Evolutionary conservation across 2,888 invertebrate species (phyloP).

Genomic region (Tachina lurida): DNA sequence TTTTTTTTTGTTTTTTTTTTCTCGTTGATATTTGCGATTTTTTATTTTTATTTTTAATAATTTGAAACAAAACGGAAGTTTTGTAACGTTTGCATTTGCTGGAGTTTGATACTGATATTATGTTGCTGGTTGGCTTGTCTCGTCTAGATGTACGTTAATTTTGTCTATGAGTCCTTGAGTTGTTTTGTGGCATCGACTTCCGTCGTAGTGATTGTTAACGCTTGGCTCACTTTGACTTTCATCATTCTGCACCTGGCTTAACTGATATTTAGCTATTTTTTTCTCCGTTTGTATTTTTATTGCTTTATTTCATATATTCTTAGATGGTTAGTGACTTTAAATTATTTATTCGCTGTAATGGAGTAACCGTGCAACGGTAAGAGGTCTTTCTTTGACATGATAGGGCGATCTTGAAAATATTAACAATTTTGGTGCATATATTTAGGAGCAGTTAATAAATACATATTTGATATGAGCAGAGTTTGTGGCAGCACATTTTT

Average conservation of each 20-base stretch:
- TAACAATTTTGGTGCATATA: too few relatives aligned
- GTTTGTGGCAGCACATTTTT: too few relatives aligned
- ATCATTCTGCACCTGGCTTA: conserved; percentile 57
- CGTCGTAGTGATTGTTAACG: conserved; percentile 63
- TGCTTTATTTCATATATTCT: conserved; percentile 50
- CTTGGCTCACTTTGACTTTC: conserved; percentile 66
- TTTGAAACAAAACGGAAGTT: conserved; percentile 68
- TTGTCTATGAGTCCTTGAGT: conserved; percentile 73
- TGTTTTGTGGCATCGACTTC: conserved; percentile 70
- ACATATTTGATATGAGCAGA: too few relatives aligned
- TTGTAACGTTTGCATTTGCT: conserved; percentile 62
- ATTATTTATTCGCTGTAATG: background rate
- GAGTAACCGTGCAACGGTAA: background rate
- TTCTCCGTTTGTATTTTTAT: conserved; percentile 7
- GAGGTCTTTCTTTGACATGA: too few relatives aligned
- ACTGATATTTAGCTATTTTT: conserved; percentile 49
- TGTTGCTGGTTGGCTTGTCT: conserved; percentile 59
- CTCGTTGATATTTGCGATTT: background rate
- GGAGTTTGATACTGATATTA: conserved; percentile 77
- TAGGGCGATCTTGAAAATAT: too few relatives aligned
- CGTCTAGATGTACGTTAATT: conserved; percentile 72
- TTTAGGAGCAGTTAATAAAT: too few relatives aligned
- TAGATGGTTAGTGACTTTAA: background rate
- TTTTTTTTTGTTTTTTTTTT: conserved; percentile 30
- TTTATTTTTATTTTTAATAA: conserved; percentile 50